These are phyloP conservation scores for Himalopsyche japonica DNA, from an alignment of 2,888 invertebrate species.

Conservation along the genomic window DNA sequence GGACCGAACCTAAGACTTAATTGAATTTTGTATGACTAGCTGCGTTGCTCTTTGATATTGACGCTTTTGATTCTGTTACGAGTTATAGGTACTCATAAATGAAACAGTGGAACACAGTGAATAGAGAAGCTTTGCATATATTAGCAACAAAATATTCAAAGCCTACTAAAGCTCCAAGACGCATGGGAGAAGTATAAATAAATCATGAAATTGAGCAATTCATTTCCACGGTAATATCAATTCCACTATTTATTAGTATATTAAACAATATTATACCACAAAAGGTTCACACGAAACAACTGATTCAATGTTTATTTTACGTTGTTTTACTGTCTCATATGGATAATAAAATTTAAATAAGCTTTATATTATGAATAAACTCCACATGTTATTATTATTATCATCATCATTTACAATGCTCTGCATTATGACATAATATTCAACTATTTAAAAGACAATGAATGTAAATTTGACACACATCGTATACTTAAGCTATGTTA, in stretches of 20 bases:
- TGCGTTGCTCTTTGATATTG: conserved; percentile 18
- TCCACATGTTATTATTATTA: not conserved
- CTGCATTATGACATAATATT: not conserved
- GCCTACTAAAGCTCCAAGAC: not conserved
- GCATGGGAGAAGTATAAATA: conserved; percentile 10
- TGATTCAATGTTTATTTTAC: not conserved
- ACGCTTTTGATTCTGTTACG: not conserved
- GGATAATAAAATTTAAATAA: not conserved
- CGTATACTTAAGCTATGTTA: no score
- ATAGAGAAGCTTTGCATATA: conserved; percentile 27
- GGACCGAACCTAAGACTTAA: not conserved
- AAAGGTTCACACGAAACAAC: not conserved
- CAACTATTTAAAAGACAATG: not conserved
- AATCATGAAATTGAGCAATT: conserved; percentile 4
- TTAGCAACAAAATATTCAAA: conserved; percentile 29
- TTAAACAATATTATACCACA: not conserved
- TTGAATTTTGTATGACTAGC: conserved; percentile 20
- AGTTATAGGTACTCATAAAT: conserved; percentile 9
- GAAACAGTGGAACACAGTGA: not conserved
- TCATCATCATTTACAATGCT: not conserved
- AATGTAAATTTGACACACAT: not conserved
- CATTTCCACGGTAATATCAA: not conserved
- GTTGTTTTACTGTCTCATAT: not conserved
- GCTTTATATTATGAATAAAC: not conserved
- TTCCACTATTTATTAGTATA: not conserved